Evolutionary conservation across 2,113 vertebrate species (phyloP).

Genomic region (Coracopsis vasa): DNA sequence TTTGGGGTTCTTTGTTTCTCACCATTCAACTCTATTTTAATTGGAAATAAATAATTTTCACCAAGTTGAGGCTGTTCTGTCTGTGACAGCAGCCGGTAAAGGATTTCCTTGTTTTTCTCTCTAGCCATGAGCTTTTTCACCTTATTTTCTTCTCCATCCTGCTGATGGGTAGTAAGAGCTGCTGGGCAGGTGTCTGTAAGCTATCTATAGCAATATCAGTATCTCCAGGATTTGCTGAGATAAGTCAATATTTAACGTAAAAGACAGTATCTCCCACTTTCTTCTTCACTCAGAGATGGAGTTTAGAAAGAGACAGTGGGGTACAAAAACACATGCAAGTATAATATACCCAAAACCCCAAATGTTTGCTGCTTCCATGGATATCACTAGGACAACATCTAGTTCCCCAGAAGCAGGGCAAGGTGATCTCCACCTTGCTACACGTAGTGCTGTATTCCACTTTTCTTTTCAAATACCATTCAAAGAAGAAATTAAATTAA

Average conservation of each 20-base stretch:
- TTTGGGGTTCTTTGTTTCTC: background rate
- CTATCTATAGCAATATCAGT: background rate
- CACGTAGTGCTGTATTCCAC: background rate
- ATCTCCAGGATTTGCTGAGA: background rate
- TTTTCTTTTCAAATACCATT: background rate
- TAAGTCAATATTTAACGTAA: background rate
- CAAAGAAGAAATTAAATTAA: background rate
- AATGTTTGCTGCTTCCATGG: background rate
- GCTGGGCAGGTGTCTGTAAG: background rate
- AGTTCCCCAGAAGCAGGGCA: background rate
- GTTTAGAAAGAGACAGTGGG: background rate
- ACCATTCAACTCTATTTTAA: background rate
- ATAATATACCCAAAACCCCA: background rate
- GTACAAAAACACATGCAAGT: fast-evolving
- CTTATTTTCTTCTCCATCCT: background rate
- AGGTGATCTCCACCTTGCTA: background rate
- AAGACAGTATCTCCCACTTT: background rate
- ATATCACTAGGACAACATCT: background rate
- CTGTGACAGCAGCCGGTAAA: background rate
- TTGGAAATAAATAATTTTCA: background rate
- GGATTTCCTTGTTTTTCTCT: background rate
- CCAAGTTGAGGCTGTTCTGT: background rate
- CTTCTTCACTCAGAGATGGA: background rate
- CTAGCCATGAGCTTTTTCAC: background rate
- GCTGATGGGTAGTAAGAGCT: fast-evolving